Conservation (phyloP, 1,140 invertebrate species). For the Zaprionus tsacasi region DNA sequence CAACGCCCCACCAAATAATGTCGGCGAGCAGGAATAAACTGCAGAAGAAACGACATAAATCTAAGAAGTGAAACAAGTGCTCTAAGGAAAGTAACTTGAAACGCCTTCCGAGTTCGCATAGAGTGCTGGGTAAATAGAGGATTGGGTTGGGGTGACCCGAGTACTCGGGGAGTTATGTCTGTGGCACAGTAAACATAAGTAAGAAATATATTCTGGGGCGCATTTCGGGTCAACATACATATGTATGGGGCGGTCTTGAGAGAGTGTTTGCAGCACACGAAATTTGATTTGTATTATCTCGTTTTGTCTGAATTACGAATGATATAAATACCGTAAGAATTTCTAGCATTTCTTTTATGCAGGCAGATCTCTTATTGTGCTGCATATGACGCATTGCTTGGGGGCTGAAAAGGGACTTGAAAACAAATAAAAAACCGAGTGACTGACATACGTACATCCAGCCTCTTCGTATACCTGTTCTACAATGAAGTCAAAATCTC, state of each 20-base stretch:
- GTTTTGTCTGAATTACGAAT: neutral
- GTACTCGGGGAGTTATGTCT: constrained; percentile 22
- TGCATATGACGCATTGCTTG: constrained; percentile 42
- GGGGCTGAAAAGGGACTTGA: constrained; percentile 11
- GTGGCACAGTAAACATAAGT: constrained; percentile 52
- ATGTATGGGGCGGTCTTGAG: constrained; percentile 6
- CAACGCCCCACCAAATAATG: constrained; percentile 5
- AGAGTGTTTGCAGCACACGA: neutral
- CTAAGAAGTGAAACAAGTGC: constrained; percentile 62
- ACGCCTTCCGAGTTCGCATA: constrained; percentile 47
- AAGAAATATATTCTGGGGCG: constrained; percentile 53
- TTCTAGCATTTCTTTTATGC: neutral
- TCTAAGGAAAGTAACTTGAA: constrained; percentile 61
- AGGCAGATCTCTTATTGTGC: constrained; percentile 24
- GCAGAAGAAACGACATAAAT: constrained; percentile 70
- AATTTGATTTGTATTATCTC: constrained; percentile 4
- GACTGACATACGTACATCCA: neutral
- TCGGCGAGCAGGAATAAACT: constrained; percentile 40
- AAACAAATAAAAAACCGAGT: constrained; percentile 32
- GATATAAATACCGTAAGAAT: neutral
- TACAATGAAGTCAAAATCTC: constrained; percentile 6
- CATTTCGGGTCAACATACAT: constrained; percentile 31
- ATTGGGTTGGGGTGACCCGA: too few relatives aligned
- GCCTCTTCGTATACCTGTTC: neutral
- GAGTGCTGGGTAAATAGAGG: constrained; percentile 11